These are phyloP conservation scores for Eriocheir sinensis DNA, from an alignment of 1,140 invertebrate genomes.

Conservation along the genomic window DNA sequence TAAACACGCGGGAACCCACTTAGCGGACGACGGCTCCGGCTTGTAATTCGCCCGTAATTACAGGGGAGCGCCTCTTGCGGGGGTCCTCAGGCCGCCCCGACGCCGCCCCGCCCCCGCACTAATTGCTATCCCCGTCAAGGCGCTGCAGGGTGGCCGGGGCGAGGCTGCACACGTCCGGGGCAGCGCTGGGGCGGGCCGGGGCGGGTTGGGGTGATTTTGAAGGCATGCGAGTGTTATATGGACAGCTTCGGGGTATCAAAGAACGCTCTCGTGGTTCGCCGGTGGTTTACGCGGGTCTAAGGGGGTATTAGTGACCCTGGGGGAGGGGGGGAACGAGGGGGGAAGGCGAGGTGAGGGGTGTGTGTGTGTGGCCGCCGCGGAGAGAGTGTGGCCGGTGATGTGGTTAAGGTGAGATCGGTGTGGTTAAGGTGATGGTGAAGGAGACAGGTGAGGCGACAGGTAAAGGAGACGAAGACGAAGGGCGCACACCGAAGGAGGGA, in stretches of 20 bases:
- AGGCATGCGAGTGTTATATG: not conserved
- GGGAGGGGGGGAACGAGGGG: not conserved
- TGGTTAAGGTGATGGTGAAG: not conserved
- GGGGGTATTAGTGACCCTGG: not conserved
- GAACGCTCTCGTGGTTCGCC: not conserved
- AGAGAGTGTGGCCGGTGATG: not conserved
- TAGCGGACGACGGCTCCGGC: slow-evolving; percentile 17
- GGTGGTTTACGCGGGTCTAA: no score
- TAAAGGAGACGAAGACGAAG: not conserved
- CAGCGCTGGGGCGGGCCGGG: not conserved
- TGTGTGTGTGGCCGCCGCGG: not conserved
- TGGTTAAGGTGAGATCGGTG: not conserved
- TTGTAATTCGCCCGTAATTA: slow-evolving; percentile 53
- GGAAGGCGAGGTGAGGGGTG: not conserved
- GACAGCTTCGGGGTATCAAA: not conserved
- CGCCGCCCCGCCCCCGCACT: slow-evolving; percentile 41
- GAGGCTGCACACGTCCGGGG: not conserved
- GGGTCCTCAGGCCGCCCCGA: slow-evolving; percentile 28
- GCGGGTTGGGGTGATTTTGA: not conserved
- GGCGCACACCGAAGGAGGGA: not conserved
- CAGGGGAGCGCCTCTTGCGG: slow-evolving; percentile 46
- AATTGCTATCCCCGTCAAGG: slow-evolving; percentile 36
- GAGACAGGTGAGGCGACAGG: not conserved
- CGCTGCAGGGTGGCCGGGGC: slow-evolving; percentile 2
- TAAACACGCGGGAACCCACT: slow-evolving; percentile 46